Conservation (phyloP, 2,113 vertebrate species). For the Nothoprocta perdicaria region DNA sequence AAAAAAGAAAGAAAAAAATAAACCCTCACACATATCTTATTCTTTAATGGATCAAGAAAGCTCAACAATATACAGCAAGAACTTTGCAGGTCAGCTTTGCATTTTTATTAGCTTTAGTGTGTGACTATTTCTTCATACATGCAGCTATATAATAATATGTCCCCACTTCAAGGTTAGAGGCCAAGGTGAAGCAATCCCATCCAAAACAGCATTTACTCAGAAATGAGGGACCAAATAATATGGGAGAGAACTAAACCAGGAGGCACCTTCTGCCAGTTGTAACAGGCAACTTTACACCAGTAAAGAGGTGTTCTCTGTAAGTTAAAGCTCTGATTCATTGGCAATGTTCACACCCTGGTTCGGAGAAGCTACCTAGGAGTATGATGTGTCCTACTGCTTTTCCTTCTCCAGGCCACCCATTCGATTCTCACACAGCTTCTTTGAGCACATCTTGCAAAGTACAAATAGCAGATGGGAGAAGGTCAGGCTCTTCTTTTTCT, state of each 20-base stretch:
- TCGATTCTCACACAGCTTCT: background rate
- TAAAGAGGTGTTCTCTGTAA: background rate
- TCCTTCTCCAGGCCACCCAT: background rate
- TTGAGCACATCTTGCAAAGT: background rate
- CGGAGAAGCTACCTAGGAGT: background rate
- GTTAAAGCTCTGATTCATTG: background rate
- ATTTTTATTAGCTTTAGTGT: background rate
- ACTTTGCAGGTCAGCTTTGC: background rate
- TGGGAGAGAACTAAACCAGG: background rate
- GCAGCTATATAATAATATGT: background rate
- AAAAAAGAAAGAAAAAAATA: background rate
- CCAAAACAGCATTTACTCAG: background rate
- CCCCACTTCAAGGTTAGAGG: background rate
- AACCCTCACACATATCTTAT: background rate
- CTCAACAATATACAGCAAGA: background rate
- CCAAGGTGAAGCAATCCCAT: background rate
- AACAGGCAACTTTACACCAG: background rate
- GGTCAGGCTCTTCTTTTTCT: background rate
- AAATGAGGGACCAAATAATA: background rate
- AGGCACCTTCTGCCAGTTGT: background rate
- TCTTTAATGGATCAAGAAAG: slow-evolving; percentile 24
- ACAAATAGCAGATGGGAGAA: background rate
- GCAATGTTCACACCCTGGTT: background rate
- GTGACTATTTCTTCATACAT: background rate
- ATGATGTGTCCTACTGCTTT: background rate